A percentile compares a stretch with the other conserved stretches of the same genome.
Conservation (phyloP, 2,113 vertebrate genomes). For the Nesogale talazaci region DNA sequence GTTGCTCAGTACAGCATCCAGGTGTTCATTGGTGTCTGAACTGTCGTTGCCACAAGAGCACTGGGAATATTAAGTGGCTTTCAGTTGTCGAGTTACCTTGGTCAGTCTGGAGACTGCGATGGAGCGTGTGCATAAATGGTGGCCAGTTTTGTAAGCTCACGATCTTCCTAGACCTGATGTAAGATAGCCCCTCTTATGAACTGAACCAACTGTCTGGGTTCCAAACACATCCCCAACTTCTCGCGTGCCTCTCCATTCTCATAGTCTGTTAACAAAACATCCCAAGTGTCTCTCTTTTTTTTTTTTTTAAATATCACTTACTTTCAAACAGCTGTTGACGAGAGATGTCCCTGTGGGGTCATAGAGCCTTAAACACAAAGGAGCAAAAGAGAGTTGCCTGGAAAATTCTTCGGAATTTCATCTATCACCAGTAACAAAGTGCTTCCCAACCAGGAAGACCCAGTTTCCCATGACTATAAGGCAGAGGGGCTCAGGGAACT, state of each 20-base stretch:
- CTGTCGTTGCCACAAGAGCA: no score
- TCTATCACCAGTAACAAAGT: background rate
- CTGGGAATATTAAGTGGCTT: background rate
- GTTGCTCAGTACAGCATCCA: background rate
- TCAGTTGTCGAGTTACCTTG: background rate
- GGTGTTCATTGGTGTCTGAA: background rate
- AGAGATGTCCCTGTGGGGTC: constrained; percentile 18
- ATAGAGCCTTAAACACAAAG: constrained; percentile 39
- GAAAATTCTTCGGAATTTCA: constrained; percentile 3
- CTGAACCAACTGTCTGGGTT: background rate
- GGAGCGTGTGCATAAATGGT: background rate
- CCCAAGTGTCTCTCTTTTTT: background rate
- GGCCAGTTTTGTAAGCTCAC: background rate
- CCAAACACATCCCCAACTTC: background rate
- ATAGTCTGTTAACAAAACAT: background rate
- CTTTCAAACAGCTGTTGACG: constrained; percentile 2
- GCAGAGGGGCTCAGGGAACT: background rate
- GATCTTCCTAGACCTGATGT: background rate
- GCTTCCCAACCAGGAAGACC: background rate
- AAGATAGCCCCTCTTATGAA: background rate
- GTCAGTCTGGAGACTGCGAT: background rate
- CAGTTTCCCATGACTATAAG: background rate
- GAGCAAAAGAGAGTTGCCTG: background rate
- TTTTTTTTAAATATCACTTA: background rate
- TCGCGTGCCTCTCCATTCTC: background rate